phyloP scores from a whole-genome alignment of 35 echinoderm and acorn worm genomes.

The Strongylocentrotus purpuratus region DNA sequence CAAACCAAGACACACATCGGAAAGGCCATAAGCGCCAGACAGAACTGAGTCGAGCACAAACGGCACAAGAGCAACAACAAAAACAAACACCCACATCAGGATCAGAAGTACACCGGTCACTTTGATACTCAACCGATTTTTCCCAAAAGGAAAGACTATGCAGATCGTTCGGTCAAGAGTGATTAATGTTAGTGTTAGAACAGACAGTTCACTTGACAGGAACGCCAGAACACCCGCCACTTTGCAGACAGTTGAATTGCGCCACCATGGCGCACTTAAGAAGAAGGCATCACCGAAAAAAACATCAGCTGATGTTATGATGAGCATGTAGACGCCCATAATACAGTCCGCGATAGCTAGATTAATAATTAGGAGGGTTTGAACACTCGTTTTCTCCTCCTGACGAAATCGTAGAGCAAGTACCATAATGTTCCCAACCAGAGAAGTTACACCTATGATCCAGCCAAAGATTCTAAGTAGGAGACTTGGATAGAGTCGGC shows the following conservation, averaged over 20 bases:
- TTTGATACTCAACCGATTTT: conserved; percentile 47
- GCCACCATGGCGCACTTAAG: conserved; percentile 59
- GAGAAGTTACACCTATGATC: conserved; percentile 73
- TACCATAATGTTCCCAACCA: conserved; percentile 78
- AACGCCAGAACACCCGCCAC: conserved; percentile 67
- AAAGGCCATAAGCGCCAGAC: conserved; percentile 56
- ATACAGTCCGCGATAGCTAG: conserved; percentile 79
- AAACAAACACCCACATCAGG: conserved; percentile 54
- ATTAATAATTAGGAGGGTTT: conserved; percentile 61
- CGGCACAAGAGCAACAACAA: conserved; percentile 49
- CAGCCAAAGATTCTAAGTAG: conserved; percentile 68
- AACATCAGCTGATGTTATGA: conserved; percentile 70
- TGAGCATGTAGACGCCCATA: conserved; percentile 85
- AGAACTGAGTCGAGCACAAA: neutral
- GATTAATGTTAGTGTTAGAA: conserved; percentile 71
- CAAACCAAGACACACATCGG: conserved; percentile 81
- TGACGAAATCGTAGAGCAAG: conserved; percentile 51
- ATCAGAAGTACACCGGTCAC: conserved; percentile 14
- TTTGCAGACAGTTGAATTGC: conserved; percentile 63
- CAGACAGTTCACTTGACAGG: conserved; percentile 73
- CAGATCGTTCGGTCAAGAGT: conserved; percentile 84
- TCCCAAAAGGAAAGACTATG: conserved; percentile 85
- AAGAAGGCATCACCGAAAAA: conserved; percentile 66
- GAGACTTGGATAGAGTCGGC: conserved; percentile 50
- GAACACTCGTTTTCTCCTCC: conserved; percentile 15